Conservation (phyloP, 2,797 vertebrate genomes). For the Enteromius thamalakanensis region DNA sequence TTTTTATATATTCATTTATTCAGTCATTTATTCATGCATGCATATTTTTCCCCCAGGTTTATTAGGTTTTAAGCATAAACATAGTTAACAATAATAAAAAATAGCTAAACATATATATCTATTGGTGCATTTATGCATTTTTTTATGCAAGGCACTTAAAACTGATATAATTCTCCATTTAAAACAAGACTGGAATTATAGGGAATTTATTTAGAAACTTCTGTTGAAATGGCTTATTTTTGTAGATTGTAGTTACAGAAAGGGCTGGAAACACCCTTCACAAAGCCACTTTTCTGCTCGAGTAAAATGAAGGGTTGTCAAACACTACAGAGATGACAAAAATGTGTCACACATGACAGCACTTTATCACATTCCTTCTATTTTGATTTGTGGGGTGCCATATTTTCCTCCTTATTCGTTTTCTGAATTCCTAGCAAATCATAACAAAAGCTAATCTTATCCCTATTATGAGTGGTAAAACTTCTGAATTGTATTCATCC, state of each 20-base stretch:
- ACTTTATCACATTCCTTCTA: conserved; percentile 12
- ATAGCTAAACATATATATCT: neutral
- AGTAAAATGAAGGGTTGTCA: conserved; percentile 28
- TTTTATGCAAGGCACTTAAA: neutral
- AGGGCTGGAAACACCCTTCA: conserved; percentile 35
- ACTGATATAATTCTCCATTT: neutral
- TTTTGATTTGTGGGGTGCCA: neutral
- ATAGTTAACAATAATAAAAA: neutral
- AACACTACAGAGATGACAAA: conserved; percentile 12
- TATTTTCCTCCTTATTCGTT: neutral
- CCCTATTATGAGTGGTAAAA: neutral
- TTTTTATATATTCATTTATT: neutral
- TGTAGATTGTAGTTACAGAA: conserved; percentile 47
- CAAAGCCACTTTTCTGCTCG: conserved; percentile 15
- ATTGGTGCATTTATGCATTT: neutral
- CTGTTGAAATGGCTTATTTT: conserved; percentile 40
- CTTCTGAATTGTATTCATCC: neutral
- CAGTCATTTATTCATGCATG: neutral
- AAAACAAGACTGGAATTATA: conserved; percentile 19
- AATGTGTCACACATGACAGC: conserved; percentile 23
- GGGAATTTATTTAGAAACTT: conserved; percentile 27
- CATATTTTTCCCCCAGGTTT: neutral
- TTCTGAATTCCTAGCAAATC: neutral
- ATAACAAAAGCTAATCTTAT: neutral
- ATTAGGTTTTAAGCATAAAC: neutral